Conservation (phyloP, 2,888 invertebrate genomes). For the Coenonympha arcania region DNA sequence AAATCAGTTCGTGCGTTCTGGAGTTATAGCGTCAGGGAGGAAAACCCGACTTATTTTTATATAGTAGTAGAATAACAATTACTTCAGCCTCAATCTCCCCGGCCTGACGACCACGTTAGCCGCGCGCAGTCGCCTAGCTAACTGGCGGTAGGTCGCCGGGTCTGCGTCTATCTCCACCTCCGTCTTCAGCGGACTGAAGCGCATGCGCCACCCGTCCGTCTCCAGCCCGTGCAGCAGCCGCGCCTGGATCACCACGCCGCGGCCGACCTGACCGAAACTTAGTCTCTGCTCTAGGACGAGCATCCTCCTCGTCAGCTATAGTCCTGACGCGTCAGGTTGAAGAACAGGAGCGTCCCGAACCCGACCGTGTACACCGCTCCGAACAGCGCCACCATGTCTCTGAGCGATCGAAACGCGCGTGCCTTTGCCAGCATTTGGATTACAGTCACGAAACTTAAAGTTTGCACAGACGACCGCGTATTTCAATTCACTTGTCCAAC, state of each 20-base stretch:
- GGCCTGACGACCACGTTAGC: constrained; percentile 59
- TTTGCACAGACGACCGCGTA: not conserved
- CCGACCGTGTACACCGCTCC: constrained; percentile 51
- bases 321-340: constrained; percentile 67
- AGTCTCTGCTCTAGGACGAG: constrained; percentile 71
- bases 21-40: too few species aligned
- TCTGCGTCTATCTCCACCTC: constrained; percentile 68
- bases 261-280: constrained; percentile 55
- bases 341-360: constrained; percentile 65
- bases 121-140: constrained; percentile 55
- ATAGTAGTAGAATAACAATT: too few species aligned
- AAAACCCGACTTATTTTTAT: too few species aligned
- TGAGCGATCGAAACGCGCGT: too few species aligned
- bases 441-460: too few species aligned
- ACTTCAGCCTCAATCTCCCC: constrained; percentile 48
- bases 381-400: constrained; percentile 58
- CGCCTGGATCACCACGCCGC: constrained; percentile 57
- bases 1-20: too few species aligned
- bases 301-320: constrained; percentile 71
- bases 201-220: constrained; percentile 66
- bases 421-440: too few species aligned
- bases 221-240: constrained; percentile 61
- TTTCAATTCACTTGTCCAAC: constrained; percentile 62
- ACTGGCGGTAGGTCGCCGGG: constrained; percentile 52
- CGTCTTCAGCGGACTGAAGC: constrained; percentile 57